Conservation (phyloP, 2,113 vertebrate species). For the Takifugu flavidus region DNA sequence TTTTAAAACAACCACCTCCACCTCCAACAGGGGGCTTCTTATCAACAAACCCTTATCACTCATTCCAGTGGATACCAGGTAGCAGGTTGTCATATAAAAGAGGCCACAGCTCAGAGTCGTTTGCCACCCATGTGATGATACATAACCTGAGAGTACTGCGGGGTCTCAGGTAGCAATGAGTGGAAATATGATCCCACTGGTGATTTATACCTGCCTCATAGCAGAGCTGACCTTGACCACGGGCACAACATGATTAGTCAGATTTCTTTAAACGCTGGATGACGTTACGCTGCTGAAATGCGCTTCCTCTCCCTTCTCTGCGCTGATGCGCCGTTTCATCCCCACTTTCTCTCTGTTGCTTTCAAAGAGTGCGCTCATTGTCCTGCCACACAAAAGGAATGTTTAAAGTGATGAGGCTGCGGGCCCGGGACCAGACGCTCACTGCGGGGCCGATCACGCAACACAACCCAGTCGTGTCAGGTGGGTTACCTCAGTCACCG, state of each 20-base stretch:
- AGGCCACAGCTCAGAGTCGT: constrained; percentile 38
- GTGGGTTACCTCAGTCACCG: constrained; percentile 11
- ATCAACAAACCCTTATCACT: constrained; percentile 62
- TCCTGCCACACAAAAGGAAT: constrained; percentile 56
- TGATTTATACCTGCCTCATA: constrained; percentile 68
- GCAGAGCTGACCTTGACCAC: constrained; percentile 65
- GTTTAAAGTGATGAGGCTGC: constrained; percentile 55
- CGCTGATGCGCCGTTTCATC: neutral
- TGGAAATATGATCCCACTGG: constrained; percentile 54
- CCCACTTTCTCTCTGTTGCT: constrained; percentile 25
- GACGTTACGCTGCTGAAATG: constrained; percentile 40
- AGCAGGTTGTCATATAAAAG: constrained; percentile 64
- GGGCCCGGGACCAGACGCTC: constrained; percentile 37
- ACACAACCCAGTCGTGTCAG: constrained; percentile 27
- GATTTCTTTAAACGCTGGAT: constrained; percentile 39
- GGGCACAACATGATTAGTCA: constrained; percentile 49
- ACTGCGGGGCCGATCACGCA: constrained; percentile 34
- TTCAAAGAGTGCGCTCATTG: constrained; percentile 40
- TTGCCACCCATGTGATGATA: constrained; percentile 60
- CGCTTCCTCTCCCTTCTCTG: constrained; percentile 9
- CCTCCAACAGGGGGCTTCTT: constrained; percentile 54
- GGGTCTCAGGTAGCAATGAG: constrained; percentile 45
- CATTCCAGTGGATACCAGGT: constrained; percentile 62
- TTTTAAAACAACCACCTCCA: constrained; percentile 41
- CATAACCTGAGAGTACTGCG: constrained; percentile 48